phyloP scores from a whole-genome alignment of 2,113 vertebrate species.

The Proteles cristata region DNA sequence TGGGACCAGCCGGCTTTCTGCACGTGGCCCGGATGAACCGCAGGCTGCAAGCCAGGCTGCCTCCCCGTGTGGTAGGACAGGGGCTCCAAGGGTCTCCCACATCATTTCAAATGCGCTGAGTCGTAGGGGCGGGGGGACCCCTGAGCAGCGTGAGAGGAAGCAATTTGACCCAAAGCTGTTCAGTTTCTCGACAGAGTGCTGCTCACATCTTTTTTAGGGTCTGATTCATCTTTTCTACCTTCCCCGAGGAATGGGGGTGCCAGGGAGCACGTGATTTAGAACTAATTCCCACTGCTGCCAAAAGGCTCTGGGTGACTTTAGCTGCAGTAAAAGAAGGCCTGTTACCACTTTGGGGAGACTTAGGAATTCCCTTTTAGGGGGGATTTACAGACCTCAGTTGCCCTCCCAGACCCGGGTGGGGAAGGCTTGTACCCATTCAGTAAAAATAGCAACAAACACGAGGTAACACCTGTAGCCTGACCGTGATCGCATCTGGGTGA shows the following conservation, averaged over 20 bases:
- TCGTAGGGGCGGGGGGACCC: background rate
- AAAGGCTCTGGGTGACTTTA: background rate
- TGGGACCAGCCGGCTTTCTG: background rate
- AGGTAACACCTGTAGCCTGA: background rate
- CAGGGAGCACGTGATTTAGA: background rate
- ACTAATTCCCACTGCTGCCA: background rate
- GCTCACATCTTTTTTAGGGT: background rate
- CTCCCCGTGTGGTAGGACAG: background rate
- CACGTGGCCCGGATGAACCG: background rate
- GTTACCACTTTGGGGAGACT: background rate
- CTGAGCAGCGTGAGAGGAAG: background rate
- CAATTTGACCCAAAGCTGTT: background rate
- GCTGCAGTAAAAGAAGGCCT: background rate
- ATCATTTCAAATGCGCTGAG: background rate
- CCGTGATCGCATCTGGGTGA: background rate
- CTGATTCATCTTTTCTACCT: background rate
- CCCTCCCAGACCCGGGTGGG: background rate
- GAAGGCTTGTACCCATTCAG: background rate
- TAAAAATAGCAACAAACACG: background rate
- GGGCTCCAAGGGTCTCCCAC: background rate
- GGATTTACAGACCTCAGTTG: background rate
- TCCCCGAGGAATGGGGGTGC: background rate
- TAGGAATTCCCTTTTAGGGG: background rate
- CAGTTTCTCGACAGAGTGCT: background rate
- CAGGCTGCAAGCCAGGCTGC: background rate